A percentile compares a stretch with the other conserved stretches of the same genome.
Evolutionary conservation across 2,888 invertebrate genomes (phyloP).

Genomic region (Junonia oenone): DNA sequence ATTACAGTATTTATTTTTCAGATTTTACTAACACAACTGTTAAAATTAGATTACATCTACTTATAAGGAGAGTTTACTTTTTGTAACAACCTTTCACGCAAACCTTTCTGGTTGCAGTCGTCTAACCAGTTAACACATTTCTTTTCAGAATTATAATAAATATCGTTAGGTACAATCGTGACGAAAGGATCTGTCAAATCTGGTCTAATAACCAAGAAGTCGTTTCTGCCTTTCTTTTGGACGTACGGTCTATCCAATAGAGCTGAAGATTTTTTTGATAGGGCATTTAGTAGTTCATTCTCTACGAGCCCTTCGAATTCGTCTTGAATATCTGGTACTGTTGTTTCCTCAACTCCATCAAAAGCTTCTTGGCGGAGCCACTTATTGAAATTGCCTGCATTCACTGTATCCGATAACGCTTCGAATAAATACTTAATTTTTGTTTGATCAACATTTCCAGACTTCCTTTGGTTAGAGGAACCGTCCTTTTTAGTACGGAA

Average conservation of each 20-base stretch:
- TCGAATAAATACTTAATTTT: slow-evolving; percentile 4
- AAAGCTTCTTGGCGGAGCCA: slow-evolving; percentile 18
- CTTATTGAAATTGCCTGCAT: slow-evolving; percentile 10
- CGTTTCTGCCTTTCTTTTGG: slow-evolving; percentile 46
- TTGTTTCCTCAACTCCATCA: not conserved
- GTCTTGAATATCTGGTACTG: not conserved
- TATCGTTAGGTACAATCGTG: slow-evolving; percentile 56
- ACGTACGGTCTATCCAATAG: slow-evolving; percentile 44
- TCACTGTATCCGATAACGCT: not conserved
- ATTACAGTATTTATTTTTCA: no score
- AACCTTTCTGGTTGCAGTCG: slow-evolving; percentile 54
- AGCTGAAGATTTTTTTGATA: slow-evolving; percentile 39
- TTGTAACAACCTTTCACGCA: slow-evolving; percentile 43
- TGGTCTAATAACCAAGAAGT: slow-evolving; percentile 51
- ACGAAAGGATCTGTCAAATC: slow-evolving; percentile 44
- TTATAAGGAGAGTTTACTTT: slow-evolving; percentile 39
- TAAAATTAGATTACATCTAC: no score
- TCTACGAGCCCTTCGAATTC: slow-evolving; percentile 36
- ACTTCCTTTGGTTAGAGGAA: not conserved
- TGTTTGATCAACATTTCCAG: not conserved
- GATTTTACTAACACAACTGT: no score
- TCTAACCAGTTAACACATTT: slow-evolving; percentile 65
- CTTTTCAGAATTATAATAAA: slow-evolving; percentile 56
- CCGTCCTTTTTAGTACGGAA: not conserved
- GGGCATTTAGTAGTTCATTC: slow-evolving; percentile 39